A percentile compares a stretch with the other conserved stretches of the same genome.
These are phyloP conservation scores for Ambastaia sidthimunki DNA, from an alignment of 2,797 vertebrate species.

Conservation along the genomic window DNA sequence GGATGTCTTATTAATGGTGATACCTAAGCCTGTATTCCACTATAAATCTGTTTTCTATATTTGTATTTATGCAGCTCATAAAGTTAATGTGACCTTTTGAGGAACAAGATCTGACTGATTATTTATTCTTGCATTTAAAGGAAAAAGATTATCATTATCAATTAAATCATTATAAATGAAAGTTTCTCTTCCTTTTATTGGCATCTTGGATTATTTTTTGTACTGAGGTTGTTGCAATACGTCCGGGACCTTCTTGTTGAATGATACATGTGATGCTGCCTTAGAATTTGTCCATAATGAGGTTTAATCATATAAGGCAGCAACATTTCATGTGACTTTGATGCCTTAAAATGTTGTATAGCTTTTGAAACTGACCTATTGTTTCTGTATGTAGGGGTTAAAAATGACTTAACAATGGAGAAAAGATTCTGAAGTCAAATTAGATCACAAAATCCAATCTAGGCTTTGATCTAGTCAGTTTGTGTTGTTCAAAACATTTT, in stretches of 20 bases:
- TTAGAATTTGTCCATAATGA: neutral
- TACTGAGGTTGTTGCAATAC: neutral
- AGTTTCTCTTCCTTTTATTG: neutral
- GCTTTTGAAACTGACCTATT: no score
- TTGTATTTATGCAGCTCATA: constrained; percentile 17
- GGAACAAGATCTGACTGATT: neutral
- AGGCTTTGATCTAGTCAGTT: no score
- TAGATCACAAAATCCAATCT: no score
- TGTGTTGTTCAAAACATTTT: no score
- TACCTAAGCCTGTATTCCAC: neutral
- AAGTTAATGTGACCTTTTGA: neutral
- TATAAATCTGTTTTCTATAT: neutral
- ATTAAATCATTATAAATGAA: neutral
- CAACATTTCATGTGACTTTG: no score
- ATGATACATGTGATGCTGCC: neutral
- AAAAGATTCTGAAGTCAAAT: no score
- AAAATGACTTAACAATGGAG: no score
- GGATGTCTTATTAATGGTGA: constrained; percentile 5
- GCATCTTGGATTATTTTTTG: neutral
- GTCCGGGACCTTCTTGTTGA: neutral
- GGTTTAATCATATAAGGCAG: no score
- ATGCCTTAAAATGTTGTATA: no score
- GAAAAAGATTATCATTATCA: neutral
- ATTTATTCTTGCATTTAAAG: neutral
- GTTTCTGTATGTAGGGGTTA: no score